Conservation (phyloP, 2,113 vertebrate genomes). For the Onychostruthus taczanowskii region DNA sequence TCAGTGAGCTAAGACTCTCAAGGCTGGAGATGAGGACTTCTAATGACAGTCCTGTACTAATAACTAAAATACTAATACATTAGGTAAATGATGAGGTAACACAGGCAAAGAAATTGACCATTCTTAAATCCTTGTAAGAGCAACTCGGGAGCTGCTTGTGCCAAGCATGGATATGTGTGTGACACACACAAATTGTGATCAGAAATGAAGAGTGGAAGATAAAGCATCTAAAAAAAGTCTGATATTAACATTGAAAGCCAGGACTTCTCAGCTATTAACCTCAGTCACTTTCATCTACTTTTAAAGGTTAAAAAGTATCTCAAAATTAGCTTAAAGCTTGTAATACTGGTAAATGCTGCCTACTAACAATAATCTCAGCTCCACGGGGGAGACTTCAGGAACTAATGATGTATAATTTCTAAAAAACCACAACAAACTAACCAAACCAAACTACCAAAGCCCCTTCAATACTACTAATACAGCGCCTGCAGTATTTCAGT, state of each 20-base stretch:
- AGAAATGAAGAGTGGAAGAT: not conserved
- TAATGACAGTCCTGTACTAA: not conserved
- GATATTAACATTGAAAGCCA: not conserved
- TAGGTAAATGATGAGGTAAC: not conserved
- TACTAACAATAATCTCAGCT: not conserved
- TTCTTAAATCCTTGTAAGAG: not conserved
- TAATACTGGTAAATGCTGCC: not conserved
- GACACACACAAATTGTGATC: not conserved
- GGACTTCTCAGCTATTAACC: not conserved
- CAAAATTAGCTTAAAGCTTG: not conserved
- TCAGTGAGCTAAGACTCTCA: not conserved
- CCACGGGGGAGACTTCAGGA: not conserved
- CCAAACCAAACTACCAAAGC: not conserved
- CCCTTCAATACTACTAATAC: not conserved
- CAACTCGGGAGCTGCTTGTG: not conserved
- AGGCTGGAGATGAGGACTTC: not conserved
- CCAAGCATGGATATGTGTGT: not conserved
- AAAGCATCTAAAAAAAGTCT: not conserved
- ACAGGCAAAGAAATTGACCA: not conserved
- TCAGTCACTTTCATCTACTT: not conserved
- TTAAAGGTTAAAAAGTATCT: not conserved
- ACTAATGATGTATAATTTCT: not conserved
- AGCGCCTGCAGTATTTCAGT: not conserved
- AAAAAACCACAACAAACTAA: not conserved
- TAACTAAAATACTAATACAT: not conserved